Base-by-base conservation (phyloP, 2,797 vertebrate species). In the Petrocephalus sullivani region DNA sequence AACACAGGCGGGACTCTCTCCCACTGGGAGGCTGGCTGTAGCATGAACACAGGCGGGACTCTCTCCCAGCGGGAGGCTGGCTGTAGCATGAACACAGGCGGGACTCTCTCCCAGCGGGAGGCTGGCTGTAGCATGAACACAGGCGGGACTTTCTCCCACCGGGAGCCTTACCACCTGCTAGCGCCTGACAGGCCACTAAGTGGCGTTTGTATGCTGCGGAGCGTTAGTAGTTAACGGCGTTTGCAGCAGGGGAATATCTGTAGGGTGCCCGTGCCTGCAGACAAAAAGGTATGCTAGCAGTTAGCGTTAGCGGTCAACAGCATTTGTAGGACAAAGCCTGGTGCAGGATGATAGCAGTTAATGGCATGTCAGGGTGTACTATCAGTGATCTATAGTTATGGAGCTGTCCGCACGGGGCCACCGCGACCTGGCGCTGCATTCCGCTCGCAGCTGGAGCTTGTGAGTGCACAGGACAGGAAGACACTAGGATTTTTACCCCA, bases 381-480 rank as follows among this genome's bases (percentile, higher is more conserved):
- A 81, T 81, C 75, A 81, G 41, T 81, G 75, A 81, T 81, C 75
- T 81, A 81, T 41, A 49, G 75, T 41, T 81, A 81, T 49, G 41
- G 41, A 81, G 37, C 75, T 49, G 41, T 81, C 75, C 41, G 19
- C 41, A 19, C 19, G 16, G 19, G 75, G 41, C 41, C 41, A 4
- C 16, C 7, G 0, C 46, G 75, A 81, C 75, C 75, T 49, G 41
- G 75, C 8, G 19, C 71, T 19, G 71, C 2, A 2, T 78, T 16
- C 0, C 6, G 6, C 19, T 46, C 19, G 19, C 71, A 78, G 71
- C 21, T 28, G 2, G 4, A 85, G 21, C 4, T 19, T 23, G 21
- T 1, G 21, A 23, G n/a, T 84, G 19, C 7, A 12, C 81, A 51
- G n/a, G 46, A 51, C 41, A 51, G 75, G 46, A 49, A 81, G 16